Base-by-base conservation (phyloP, 92 coral and sea anemone genomes). In the Chrysogorgia sp. region DNA sequence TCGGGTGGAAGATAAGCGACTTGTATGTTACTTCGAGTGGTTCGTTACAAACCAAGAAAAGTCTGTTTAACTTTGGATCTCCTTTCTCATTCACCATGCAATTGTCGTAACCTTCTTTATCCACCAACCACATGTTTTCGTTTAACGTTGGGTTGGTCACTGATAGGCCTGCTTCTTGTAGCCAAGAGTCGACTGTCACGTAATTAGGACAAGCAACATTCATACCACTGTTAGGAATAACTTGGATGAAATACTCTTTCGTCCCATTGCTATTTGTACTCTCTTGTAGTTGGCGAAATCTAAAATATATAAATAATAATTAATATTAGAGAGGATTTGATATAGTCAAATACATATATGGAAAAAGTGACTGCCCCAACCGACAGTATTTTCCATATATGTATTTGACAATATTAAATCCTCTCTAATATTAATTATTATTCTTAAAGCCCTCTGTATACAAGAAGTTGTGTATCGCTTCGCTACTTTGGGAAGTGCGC, bases 81-180 rank as follows among this genome's bases (percentile, higher is more conserved):
- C 47, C 59, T 31, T 72, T 45, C 21, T 35, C 64, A 50, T 72
- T 72, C 33, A 72, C 79, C 32, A 48, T 53, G 29, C 79, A 72
- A 33, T 72, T 72, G 22, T 72, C 79, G 22, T 52, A 72, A 52
- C 79, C 79, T 10, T 72, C 26, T 56, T 72, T 72, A 23, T 72
- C 79, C 0, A 57, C 63, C 32, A 57, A 13, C 63, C 63, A 57
- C 31, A 57, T 57, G 34, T 57, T 57, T 23, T 57, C 63, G n/a
- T n/a, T n/a, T n/a, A n/a, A n/a, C 63, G 23, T 14, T 31, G 2
- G 2, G 29, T 2, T 57, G 8, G 63, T 3, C 34, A 6, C 10
- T 23, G 63, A 57, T 57, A 23, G 10, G 1, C 2, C 63, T 3
- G 2, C 31, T 23, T 57, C 32, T 5, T 7, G 6, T 15, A 57